These are phyloP conservation scores for Dicentrarchus labrax DNA, from an alignment of 2,113 vertebrate genomes.

Conservation along the genomic window DNA sequence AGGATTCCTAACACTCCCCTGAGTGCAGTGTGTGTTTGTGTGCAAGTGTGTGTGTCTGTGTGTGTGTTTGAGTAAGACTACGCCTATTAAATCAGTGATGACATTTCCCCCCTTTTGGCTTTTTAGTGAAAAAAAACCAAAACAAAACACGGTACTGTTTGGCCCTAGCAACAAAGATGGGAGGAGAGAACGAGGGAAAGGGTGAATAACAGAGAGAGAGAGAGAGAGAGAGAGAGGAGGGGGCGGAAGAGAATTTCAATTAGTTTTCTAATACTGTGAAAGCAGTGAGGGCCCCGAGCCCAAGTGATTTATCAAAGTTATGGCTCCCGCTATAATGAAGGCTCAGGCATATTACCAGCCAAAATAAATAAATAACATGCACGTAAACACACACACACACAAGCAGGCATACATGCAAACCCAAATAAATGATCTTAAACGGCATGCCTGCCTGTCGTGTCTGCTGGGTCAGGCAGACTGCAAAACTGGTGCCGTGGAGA, in stretches of 20 bases:
- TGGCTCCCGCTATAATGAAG: conserved; percentile 85
- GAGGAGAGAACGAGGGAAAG: conserved; percentile 19
- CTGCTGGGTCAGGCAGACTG: conserved; percentile 61
- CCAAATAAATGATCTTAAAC: conserved; percentile 73
- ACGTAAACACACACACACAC: conserved; percentile 41
- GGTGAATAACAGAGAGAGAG: conserved; percentile 36
- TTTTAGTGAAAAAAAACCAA: conserved; percentile 53
- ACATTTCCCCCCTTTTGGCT: conserved; percentile 80
- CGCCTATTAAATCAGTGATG: conserved; percentile 83
- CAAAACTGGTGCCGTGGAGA: conserved; percentile 45
- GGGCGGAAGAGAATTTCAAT: conserved; percentile 84
- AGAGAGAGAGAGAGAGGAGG: conserved; percentile 45
- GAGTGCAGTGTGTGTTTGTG: conserved; percentile 47
- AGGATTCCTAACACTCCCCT: conserved; percentile 77
- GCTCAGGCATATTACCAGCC: conserved; percentile 83
- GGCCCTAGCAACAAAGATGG: conserved; percentile 55
- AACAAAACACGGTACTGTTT: conserved; percentile 56
- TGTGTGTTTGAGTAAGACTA: conserved; percentile 56
- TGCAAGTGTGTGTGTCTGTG: conserved; percentile 28
- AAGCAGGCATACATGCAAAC: conserved; percentile 25
- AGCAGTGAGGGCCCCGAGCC: conserved; percentile 83
- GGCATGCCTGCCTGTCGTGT: conserved; percentile 43
- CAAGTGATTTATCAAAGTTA: conserved; percentile 88
- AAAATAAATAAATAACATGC: conserved; percentile 80
- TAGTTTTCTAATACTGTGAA: conserved; percentile 86